phyloP scores from a whole-genome alignment of 2,797 vertebrate genomes.

The Semaprochilodus insignis region DNA sequence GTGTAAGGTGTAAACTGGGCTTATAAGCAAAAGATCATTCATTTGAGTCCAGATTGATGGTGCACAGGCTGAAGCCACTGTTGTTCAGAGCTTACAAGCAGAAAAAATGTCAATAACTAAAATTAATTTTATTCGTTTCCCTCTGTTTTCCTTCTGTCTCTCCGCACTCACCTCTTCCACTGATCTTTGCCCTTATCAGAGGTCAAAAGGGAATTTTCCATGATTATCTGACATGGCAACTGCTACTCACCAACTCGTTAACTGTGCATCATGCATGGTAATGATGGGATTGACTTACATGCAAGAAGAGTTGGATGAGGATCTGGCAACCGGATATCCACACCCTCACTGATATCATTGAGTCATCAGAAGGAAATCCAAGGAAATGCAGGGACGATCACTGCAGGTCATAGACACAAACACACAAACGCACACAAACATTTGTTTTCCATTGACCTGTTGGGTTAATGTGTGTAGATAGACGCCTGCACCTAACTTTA shows the following conservation, averaged over 20 bases:
- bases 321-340: conserved; percentile 38
- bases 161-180: too few species aligned
- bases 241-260: background rate
- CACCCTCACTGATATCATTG: conserved; percentile 10
- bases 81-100: background rate
- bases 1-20: too few species aligned
- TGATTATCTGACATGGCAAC: conserved; percentile 35
- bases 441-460: background rate
- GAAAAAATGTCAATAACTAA: too few species aligned
- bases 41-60: too few species aligned
- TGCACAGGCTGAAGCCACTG: background rate
- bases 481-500: background rate
- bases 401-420: background rate
- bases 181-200: conserved; percentile 4
- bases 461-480: background rate
- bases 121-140: too few species aligned
- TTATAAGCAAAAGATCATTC: too few species aligned
- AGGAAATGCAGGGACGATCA: background rate
- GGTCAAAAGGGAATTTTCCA: conserved; percentile 33
- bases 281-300: conserved; percentile 48
- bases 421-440: background rate
- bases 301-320: conserved; percentile 24
- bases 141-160: too few species aligned
- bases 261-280: conserved; percentile 34
- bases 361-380: conserved; percentile 10